Evolutionary conservation across 2,797 vertebrate genomes (phyloP).

Genomic region (Ctenosaura bakeri): DNA sequence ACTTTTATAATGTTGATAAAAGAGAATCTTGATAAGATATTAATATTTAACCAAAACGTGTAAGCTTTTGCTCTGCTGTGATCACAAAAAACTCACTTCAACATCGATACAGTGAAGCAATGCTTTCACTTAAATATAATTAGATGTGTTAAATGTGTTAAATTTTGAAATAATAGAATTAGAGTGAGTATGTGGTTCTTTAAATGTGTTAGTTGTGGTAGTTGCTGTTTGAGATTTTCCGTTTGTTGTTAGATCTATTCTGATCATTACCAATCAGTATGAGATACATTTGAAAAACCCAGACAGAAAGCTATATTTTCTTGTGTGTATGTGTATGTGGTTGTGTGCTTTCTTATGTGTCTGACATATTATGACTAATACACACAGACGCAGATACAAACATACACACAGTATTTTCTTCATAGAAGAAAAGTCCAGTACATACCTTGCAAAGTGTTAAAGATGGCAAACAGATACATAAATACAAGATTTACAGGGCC

Average conservation of each 20-base stretch:
- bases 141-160: background rate
- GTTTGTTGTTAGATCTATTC: background rate
- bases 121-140: background rate
- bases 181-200: background rate
- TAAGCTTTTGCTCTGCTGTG: background rate
- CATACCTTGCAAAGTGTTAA: conserved; percentile 93
- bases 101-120: background rate
- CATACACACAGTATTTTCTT: background rate
- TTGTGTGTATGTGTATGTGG: too few relatives aligned
- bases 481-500: conserved; percentile 88
- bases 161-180: background rate
- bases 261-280: background rate
- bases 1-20: background rate
- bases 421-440: background rate
- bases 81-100: background rate
- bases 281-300: background rate
- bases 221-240: conserved; percentile 3
- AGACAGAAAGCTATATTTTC: background rate
- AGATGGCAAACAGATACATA: conserved; percentile 93
- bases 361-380: too few relatives aligned
- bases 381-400: too few relatives aligned
- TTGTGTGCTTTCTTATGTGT: too few relatives aligned
- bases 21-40: background rate
- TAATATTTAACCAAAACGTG: background rate
- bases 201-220: background rate